Conservation (phyloP, 2,797 vertebrate genomes). For the Phyllotis vaccarum region DNA sequence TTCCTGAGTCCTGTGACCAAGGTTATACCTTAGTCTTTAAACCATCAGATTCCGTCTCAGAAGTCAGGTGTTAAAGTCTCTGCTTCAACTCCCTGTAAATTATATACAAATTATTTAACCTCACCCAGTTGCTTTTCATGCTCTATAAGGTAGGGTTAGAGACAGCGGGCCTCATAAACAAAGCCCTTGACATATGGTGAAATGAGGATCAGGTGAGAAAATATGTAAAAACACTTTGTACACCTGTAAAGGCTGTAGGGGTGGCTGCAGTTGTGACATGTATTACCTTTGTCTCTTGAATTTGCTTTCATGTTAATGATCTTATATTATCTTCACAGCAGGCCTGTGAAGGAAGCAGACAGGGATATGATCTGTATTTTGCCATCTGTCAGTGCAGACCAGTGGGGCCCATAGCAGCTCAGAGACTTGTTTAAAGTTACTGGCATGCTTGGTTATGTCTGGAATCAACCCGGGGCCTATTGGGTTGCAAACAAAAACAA, state of each 20-base stretch:
- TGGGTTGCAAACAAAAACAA: neutral
- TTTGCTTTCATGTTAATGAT: conserved; percentile 49
- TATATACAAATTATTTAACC: neutral
- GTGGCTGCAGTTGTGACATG: neutral
- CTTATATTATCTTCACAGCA: conserved; percentile 52
- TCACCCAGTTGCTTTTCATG: neutral
- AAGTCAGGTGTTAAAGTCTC: neutral
- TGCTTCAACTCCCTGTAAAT: neutral
- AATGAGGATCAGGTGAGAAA: neutral
- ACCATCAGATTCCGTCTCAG: neutral
- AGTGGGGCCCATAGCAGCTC: neutral
- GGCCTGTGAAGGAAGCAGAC: conserved; percentile 19
- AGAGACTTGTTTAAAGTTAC: neutral
- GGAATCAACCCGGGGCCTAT: neutral
- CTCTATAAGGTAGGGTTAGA: neutral
- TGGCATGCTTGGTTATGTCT: neutral
- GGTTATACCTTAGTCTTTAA: neutral
- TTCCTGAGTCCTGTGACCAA: neutral
- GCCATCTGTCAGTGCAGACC: conserved; percentile 13
- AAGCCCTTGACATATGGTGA: neutral
- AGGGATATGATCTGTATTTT: conserved; percentile 54
- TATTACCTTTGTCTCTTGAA: conserved; percentile 56
- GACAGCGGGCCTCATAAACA: neutral
- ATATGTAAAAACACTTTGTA: neutral
- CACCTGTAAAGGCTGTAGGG: neutral